Conservation (phyloP, 2,797 vertebrate genomes). For the Ciconia nigra region DNA sequence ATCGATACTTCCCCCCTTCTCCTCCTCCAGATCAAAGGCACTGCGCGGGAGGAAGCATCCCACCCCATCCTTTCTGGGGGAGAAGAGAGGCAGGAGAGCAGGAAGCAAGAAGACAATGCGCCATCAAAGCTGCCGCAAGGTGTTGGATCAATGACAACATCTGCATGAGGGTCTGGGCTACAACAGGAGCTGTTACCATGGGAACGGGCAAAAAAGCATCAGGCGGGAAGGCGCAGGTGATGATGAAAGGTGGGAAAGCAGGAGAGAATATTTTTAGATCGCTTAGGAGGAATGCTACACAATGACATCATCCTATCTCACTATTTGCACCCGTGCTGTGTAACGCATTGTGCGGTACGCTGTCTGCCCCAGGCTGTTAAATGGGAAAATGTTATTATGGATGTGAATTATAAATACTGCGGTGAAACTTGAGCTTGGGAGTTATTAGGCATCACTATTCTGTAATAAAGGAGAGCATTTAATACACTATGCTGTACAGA, state of each 20-base stretch:
- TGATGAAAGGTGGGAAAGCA: slow-evolving; percentile 63
- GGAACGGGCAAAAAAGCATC: slow-evolving; percentile 70
- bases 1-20: background rate
- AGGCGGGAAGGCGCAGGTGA: slow-evolving; percentile 23
- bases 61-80: background rate
- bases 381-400: slow-evolving; percentile 52
- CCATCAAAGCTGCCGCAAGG: slow-evolving; percentile 67
- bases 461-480: slow-evolving; percentile 44
- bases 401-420: slow-evolving; percentile 59
- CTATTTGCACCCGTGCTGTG: slow-evolving; percentile 43
- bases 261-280: slow-evolving; percentile 61
- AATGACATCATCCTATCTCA: slow-evolving; percentile 59
- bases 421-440: slow-evolving; percentile 40
- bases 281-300: slow-evolving; percentile 32
- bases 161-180: slow-evolving; percentile 69
- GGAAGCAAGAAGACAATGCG: slow-evolving; percentile 47
- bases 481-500: slow-evolving; percentile 15
- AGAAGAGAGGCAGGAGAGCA: background rate
- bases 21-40: background rate
- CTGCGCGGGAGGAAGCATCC: background rate
- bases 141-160: slow-evolving; percentile 64
- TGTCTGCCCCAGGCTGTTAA: slow-evolving; percentile 49
- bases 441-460: slow-evolving; percentile 51
- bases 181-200: slow-evolving; percentile 74
- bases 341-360: background rate